A percentile compares a stretch with the other conserved stretches of the same genome.
Evolutionary conservation across 2,797 vertebrate genomes (phyloP).

Genomic region (Sparus aurata): DNA sequence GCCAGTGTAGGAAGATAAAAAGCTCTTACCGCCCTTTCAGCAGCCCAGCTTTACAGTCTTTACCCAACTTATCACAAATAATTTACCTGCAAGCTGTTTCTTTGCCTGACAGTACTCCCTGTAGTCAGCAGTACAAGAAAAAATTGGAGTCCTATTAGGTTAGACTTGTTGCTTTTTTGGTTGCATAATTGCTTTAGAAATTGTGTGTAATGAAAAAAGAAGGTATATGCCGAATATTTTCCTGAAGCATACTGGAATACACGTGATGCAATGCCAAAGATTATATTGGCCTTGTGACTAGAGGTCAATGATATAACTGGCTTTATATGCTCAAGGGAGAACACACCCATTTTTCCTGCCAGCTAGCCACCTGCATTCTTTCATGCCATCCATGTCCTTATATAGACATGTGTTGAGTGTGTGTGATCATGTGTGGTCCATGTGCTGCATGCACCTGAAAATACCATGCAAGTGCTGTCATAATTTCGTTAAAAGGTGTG

Average conservation of each 20-base stretch:
- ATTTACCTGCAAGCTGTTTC: slow-evolving; percentile 1
- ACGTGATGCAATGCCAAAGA: neutral
- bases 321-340: slow-evolving; percentile 20
- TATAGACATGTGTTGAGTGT: slow-evolving; percentile 33
- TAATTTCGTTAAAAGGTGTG: slow-evolving; percentile 30
- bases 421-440: neutral
- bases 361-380: neutral
- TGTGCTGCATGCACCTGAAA: slow-evolving; percentile 2
- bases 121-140: neutral
- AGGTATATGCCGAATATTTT: neutral
- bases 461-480: neutral
- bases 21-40: neutral
- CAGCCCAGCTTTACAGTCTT: neutral
- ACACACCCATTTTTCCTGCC: neutral
- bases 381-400: slow-evolving; percentile 41
- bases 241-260: slow-evolving; percentile 9
- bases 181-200: neutral
- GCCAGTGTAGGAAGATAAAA: neutral
- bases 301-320: neutral
- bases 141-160: neutral
- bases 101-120: neutral
- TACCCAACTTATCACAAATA: neutral
- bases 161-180: neutral
- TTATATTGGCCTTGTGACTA: slow-evolving; percentile 4
- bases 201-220: neutral